phyloP scores from a whole-genome alignment of 1,140 invertebrate species.

The Acromyrmex echinatior region DNA sequence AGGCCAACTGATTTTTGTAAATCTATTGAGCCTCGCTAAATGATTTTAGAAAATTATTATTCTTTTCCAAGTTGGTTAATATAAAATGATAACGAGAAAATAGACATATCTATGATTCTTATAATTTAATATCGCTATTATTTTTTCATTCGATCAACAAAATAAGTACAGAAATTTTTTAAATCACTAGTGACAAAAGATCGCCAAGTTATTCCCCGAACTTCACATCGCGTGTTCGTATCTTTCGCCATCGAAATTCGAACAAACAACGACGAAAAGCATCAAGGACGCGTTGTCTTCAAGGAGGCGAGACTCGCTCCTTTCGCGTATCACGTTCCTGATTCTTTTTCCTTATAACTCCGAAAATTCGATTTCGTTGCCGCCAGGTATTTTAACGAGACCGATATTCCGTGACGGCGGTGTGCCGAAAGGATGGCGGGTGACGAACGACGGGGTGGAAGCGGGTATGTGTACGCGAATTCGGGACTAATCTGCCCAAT shows the following conservation, averaged over 20 bases:
- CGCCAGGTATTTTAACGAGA: constrained; percentile 86
- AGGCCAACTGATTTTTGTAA: too few relatives aligned
- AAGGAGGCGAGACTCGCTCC: background rate
- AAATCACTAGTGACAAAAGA: background rate
- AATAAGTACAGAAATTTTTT: background rate
- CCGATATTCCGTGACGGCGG: constrained; percentile 81
- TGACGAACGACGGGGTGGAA: constrained; percentile 43
- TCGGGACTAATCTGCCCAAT: constrained; percentile 85
- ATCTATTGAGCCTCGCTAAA: background rate
- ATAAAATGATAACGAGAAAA: background rate
- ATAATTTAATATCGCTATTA: background rate
- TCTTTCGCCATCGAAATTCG: constrained; percentile 51
- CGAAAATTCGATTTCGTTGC: constrained; percentile 86
- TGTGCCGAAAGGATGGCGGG: constrained; percentile 65
- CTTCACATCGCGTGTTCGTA: constrained; percentile 41
- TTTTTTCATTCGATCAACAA: background rate
- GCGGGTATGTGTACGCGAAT: constrained; percentile 76
- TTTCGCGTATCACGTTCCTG: background rate
- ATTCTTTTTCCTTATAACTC: constrained; percentile 78
- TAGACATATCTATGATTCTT: background rate
- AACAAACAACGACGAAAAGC: constrained; percentile 55
- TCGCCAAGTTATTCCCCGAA: constrained; percentile 26
- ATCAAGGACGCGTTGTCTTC: constrained; percentile 43
- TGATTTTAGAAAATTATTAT: background rate
- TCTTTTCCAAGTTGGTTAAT: background rate